phyloP scores from a whole-genome alignment of 1,140 invertebrate genomes.

The Conus betulinus region DNA sequence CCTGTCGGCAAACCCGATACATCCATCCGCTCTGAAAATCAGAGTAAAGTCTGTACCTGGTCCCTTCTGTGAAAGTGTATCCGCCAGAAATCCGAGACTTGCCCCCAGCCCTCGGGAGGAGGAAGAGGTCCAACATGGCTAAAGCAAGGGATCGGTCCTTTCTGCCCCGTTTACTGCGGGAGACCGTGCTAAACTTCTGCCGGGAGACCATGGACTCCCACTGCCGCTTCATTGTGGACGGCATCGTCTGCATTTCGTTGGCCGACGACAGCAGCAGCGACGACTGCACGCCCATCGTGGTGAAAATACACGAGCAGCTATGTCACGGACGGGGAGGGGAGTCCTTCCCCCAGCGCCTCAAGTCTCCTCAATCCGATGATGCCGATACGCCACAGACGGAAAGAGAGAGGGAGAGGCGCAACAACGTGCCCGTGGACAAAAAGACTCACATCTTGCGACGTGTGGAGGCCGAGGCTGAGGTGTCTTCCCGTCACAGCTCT shows the following conservation, averaged over 20 bases:
- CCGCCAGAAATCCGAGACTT: not conserved
- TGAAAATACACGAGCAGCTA: conserved; percentile 63
- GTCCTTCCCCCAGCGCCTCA: not conserved
- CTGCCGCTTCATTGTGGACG: conserved; percentile 60
- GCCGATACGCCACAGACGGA: not conserved
- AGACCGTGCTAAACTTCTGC: conserved; percentile 65
- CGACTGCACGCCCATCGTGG: conserved; percentile 60
- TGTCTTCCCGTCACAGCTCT: too few relatives aligned
- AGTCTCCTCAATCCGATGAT: not conserved
- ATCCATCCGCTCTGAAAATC: not conserved
- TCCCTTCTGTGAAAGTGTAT: not conserved
- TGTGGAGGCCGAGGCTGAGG: not conserved
- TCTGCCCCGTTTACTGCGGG: conserved; percentile 56
- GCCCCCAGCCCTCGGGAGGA: not conserved
- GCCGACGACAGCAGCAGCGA: conserved; percentile 56
- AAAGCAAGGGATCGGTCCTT: conserved; percentile 46
- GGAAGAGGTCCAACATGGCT: conserved; percentile 32
- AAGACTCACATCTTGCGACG: not conserved
- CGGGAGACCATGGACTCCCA: conserved; percentile 55
- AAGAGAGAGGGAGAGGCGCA: not conserved
- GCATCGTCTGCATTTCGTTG: conserved; percentile 63
- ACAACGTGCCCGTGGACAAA: not conserved
- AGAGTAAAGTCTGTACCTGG: not conserved
- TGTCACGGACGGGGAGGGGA: not conserved
- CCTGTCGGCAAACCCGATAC: too few relatives aligned